Evolutionary conservation across 1,140 invertebrate species (phyloP).

Genomic region (Drosophila kepulauana): DNA sequence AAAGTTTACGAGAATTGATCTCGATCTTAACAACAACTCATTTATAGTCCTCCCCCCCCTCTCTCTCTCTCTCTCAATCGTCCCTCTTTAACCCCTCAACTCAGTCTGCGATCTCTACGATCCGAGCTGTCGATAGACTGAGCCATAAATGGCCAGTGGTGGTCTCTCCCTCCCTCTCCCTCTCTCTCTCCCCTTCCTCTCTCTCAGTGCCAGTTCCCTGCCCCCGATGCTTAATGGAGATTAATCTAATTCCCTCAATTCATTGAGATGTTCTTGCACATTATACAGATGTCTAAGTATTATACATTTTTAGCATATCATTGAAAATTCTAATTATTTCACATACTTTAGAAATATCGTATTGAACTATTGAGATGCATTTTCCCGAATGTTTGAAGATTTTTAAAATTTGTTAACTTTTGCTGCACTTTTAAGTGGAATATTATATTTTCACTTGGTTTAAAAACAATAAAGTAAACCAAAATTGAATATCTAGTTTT

Average conservation of each 20-base stretch:
- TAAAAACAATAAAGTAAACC: no score
- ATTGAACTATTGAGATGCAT: background rate
- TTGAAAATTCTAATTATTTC: background rate
- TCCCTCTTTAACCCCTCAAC: no score
- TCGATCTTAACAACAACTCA: constrained; percentile 30
- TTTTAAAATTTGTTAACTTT: background rate
- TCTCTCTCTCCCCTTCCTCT: no score
- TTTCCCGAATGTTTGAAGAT: background rate
- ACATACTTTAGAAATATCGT: background rate
- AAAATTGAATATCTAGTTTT: no score
- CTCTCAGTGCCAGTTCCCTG: background rate
- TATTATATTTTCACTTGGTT: no score
- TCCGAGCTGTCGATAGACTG: constrained; percentile 43
- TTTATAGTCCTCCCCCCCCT: constrained; percentile 7
- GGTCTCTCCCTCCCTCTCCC: background rate
- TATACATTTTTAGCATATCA: no score
- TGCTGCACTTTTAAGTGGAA: background rate
- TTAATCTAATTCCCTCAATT: constrained; percentile 48
- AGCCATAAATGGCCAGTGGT: constrained; percentile 29
- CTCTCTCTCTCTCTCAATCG: constrained; percentile 1
- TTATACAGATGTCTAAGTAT: no score
- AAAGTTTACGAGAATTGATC: constrained; percentile 53
- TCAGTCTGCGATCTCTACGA: constrained; percentile 23
- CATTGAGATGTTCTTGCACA: background rate
- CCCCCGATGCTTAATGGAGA: constrained; percentile 21